Conservation (phyloP, 2,888 invertebrate genomes). For the Physocephala rufipes region DNA sequence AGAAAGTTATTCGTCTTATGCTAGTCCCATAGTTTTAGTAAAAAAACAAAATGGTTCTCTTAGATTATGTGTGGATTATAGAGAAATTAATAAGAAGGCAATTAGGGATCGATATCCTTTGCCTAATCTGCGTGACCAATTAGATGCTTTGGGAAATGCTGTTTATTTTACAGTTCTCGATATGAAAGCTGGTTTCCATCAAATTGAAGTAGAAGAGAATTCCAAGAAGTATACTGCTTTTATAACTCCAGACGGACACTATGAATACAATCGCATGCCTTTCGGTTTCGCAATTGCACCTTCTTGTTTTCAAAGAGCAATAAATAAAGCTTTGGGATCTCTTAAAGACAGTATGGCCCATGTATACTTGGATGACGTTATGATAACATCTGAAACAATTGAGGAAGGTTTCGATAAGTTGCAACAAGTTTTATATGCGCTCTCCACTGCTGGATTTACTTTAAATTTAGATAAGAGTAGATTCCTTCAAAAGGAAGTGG, state of each 20-base stretch:
- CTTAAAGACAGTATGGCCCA: neutral
- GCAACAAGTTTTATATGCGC: neutral
- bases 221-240: neutral
- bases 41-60: neutral
- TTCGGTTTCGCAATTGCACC: neutral
- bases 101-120: neutral
- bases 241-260: neutral
- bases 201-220: neutral
- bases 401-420: neutral
- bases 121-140: neutral
- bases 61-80: too few species aligned
- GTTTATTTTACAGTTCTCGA: neutral
- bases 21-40: neutral
- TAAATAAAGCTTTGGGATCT: neutral
- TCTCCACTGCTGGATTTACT: neutral
- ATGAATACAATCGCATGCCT: constrained; percentile 9
- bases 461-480: neutral
- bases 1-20: too few species aligned
- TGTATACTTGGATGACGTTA: neutral
- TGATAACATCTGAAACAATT: neutral
- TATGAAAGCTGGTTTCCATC: neutral
- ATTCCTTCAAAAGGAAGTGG: neutral
- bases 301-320: neutral
- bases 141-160: too few species aligned
- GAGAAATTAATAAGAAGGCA: neutral